Evolutionary conservation across 2,888 invertebrate species (phyloP), one percentile per base, ranked within the genome.

Genomic region (Macropis europaea): DNA sequence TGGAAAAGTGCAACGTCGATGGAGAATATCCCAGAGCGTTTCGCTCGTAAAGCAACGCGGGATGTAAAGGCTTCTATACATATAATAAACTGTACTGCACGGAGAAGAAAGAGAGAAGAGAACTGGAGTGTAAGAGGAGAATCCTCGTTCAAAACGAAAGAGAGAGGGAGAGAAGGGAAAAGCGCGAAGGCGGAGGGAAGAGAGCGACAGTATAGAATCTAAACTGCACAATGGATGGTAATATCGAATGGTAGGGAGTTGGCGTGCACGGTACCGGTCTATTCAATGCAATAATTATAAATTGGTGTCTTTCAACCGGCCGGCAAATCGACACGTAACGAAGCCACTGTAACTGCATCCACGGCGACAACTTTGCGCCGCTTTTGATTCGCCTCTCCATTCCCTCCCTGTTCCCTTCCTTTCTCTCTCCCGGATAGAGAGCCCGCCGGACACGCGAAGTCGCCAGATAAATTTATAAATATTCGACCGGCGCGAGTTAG

Each of bases 281-380:
- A 82, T 84, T 85, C 77, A 83, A 82, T 80, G 84, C 81, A 83
- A 86, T 87, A 86, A 87, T 87, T 87, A 86, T 87, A 86, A 86
- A 87, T 87, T 87, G 86, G 82, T 86, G 85, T 85, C 84, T 85
- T 87, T 86, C 82, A 86, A 72, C 75, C 45, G 74, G 74, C 57
- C 76, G 79, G 80, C 82, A 86, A 86, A 87, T 86, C 82, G 84
- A 84, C 80, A 79, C 85, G 84, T 87, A 87, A 87, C 84, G 87
- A 87, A 87, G 84, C 84, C 81, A 83, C 79, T 76, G 77, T 67
- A 74, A 74, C 67, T 73, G 94, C 93, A 84, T 94, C 94, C 73
- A 73, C 66, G 54, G 57, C 57, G 67, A 72, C 73, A 78, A 82
- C 79, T 83, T 81, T 71, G 50, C 61, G 68, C 52, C 68, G 75